These are phyloP conservation scores for Pharmacophagus antenor DNA, from an alignment of 2,888 invertebrate genomes.

Conservation along the genomic window DNA sequence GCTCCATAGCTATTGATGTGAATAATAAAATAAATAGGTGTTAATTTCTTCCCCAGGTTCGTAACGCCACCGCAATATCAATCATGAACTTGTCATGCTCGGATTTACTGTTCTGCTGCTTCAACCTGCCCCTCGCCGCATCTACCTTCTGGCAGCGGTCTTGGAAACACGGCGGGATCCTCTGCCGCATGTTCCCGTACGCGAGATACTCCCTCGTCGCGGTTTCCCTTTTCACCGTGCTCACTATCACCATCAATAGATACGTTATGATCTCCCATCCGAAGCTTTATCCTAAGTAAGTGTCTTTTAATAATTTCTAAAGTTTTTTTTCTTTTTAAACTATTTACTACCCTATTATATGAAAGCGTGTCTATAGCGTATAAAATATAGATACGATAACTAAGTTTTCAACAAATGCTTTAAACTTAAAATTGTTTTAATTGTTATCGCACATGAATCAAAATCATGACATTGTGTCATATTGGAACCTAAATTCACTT, in stretches of 20 bases:
- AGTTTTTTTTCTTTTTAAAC: no score
- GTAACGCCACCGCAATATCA: slow-evolving; percentile 90
- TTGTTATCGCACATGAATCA: no score
- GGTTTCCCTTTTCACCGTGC: slow-evolving; percentile 88
- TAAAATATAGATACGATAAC: no score
- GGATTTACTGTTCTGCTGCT: slow-evolving; percentile 89
- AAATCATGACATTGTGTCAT: no score
- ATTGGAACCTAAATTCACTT: no score
- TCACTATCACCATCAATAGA: slow-evolving; percentile 90
- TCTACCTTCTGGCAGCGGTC: slow-evolving; percentile 87
- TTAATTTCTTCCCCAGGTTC: slow-evolving; percentile 78
- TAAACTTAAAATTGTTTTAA: no score
- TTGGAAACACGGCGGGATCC: slow-evolving; percentile 85
- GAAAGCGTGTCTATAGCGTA: no score
- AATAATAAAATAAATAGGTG: neutral
- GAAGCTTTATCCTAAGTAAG: slow-evolving; percentile 87
- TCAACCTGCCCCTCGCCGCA: slow-evolving; percentile 89
- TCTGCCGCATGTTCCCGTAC: slow-evolving; percentile 88
- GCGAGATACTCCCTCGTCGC: slow-evolving; percentile 88
- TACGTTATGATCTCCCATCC: slow-evolving; percentile 92
- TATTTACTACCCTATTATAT: no score
- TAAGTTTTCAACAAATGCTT: no score
- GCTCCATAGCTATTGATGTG: no score
- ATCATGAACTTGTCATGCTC: slow-evolving; percentile 90
- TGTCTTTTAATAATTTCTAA: slow-evolving; percentile 30